A percentile compares a stretch with the other conserved stretches of the same genome.
Conservation (phyloP, 2,888 invertebrate genomes). For the Perizoma flavofasciatum region DNA sequence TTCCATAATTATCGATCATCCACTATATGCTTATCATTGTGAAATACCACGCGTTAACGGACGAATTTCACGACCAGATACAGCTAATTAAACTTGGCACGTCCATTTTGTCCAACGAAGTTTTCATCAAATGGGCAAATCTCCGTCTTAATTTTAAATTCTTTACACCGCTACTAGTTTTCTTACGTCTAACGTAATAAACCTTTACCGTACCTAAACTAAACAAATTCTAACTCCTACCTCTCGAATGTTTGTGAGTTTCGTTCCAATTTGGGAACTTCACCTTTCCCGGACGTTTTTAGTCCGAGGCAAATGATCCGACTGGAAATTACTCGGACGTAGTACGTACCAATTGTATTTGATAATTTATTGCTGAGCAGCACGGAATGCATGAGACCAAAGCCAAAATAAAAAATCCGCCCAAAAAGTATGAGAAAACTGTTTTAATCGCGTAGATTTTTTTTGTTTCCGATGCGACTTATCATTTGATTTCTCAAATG, state of each 20-base stretch:
- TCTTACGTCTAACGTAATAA: too few relatives aligned
- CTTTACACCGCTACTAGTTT: too few relatives aligned
- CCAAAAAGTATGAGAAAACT: too few relatives aligned
- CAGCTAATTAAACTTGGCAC: too few relatives aligned
- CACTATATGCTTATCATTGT: conserved; percentile 17
- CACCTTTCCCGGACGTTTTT: conserved; percentile 23
- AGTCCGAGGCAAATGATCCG: conserved; percentile 26
- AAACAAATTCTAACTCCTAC: conserved; percentile 42
- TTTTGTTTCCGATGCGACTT: background rate
- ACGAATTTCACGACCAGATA: background rate
- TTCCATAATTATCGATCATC: conserved; percentile 4
- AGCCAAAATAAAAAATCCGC: too few relatives aligned
- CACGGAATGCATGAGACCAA: too few relatives aligned
- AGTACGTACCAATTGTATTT: conserved; percentile 27
- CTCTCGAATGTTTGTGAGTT: conserved; percentile 25
- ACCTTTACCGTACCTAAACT: too few relatives aligned
- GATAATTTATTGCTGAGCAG: conserved; percentile 17
- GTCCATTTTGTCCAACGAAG: too few relatives aligned
- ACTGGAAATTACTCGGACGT: conserved; percentile 10
- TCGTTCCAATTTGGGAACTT: conserved; percentile 25
- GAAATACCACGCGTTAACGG: background rate
- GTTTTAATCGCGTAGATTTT: background rate
- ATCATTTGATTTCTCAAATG: background rate
- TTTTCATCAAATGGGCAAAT: too few relatives aligned
- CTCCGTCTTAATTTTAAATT: too few relatives aligned